phyloP scores from a whole-genome alignment of 2,797 vertebrate species.

The Paratrypauchen microcephalus region DNA sequence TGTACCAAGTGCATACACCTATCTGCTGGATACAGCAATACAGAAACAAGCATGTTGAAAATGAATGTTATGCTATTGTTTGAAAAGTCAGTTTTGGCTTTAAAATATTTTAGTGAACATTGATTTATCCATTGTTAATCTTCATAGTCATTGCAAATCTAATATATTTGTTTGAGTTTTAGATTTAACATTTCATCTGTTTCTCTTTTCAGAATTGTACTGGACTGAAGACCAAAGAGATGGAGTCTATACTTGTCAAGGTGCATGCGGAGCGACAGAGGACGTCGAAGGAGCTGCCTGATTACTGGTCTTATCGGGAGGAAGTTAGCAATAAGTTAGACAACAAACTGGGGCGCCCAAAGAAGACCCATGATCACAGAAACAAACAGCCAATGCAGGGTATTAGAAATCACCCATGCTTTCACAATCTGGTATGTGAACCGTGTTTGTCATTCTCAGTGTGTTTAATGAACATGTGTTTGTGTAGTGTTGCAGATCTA shows the following conservation, averaged over 20 bases:
- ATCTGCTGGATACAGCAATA: not conserved
- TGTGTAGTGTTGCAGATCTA: constrained; percentile 61
- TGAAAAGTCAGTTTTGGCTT: not conserved
- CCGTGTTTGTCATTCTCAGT: not conserved
- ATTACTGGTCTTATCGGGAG: constrained; percentile 61
- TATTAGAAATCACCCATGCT: constrained; percentile 31
- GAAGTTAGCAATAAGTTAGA: constrained; percentile 49
- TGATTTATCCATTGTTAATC: not conserved
- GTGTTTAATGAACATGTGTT: not conserved
- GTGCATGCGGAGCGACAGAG: constrained; percentile 50
- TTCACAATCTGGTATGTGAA: constrained; percentile 1
- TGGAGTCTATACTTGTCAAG: constrained; percentile 49
- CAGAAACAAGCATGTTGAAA: not conserved
- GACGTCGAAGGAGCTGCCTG: constrained; percentile 39
- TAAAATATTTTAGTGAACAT: not conserved
- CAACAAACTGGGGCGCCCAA: constrained; percentile 43
- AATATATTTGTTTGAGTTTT: not conserved
- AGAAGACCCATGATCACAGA: constrained; percentile 40
- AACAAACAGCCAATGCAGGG: constrained; percentile 59
- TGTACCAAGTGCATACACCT: not conserved
- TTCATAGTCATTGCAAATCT: not conserved
- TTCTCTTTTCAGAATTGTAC: constrained; percentile 53
- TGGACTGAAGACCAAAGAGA: constrained; percentile 56
- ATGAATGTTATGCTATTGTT: not conserved
- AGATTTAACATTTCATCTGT: not conserved